Conservation (phyloP, 1,140 invertebrate genomes). For the Trichonephila clavipes region DNA sequence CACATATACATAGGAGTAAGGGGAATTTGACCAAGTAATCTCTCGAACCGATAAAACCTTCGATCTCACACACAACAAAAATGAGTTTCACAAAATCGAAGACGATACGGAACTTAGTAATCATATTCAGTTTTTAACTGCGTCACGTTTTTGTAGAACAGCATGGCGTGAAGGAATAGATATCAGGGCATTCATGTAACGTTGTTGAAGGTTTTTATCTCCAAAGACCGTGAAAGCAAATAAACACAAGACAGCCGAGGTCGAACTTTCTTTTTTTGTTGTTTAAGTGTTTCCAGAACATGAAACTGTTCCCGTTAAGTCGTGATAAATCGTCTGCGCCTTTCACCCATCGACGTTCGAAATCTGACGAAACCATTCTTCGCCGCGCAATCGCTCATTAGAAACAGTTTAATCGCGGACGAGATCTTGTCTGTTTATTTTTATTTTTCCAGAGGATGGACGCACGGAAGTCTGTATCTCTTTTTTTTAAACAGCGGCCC, state of each 20-base stretch:
- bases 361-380: neutral
- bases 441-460: neutral
- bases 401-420: neutral
- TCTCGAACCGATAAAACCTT: too few relatives aligned
- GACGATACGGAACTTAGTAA: too few relatives aligned
- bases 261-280: neutral
- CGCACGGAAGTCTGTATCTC: neutral
- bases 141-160: neutral
- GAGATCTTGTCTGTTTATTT: constrained; percentile 4
- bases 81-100: too few relatives aligned
- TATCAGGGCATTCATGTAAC: neutral
- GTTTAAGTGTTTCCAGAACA: neutral
- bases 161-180: neutral
- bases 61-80: too few relatives aligned
- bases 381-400: neutral
- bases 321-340: neutral
- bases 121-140: too few relatives aligned
- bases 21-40: too few relatives aligned
- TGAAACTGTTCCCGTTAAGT: neutral
- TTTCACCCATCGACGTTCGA: neutral
- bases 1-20: too few relatives aligned
- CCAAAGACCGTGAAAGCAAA: neutral
- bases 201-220: neutral
- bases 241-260: neutral
- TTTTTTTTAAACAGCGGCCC: neutral